Evolutionary conservation across 2,797 vertebrate species (phyloP), one percentile per base, ranked within the genome.

Genomic region (Hafferia zeledoni): DNA sequence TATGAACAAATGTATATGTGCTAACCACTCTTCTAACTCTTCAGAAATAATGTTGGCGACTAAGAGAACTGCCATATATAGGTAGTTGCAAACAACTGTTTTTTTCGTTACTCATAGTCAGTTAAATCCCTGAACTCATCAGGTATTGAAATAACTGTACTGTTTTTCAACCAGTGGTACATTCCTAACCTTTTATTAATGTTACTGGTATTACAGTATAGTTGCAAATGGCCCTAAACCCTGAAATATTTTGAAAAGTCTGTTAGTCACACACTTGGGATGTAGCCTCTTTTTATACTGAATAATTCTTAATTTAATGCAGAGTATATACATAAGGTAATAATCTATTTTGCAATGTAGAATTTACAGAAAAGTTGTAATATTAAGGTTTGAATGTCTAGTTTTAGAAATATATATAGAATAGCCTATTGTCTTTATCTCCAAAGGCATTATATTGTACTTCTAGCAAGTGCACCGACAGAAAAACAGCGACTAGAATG

Each of bases 401-500:
- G 90, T 94, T 94, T 93, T 92, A 92, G 97, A 90, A 96, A 92
- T 37, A 89, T 83, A 92, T 97, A 94, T 98, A 96, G 97, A 97
- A 97, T 97, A 97, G 97, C 96, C 35, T 98, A 97, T 98, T 98
- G 97, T 99, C 97, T 98, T 98, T 98, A 97, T 98, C 98, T 99
- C 98, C 98, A 97, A 98, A 99, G 99, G 98, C 98, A 99, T 99
- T 99, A 98, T 98, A 98, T 99, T 98, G 98, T 99, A 97, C 98
- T 99, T 98, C 98, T 98, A 97, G 98, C 98, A 96, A 98, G 98
- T 11, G 98, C 98, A 79, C 98, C 98, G 78, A 98, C 98, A 93
- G 98, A 99, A 98, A 98, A 98, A 95, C 98, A 99, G 97, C 98
- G 98, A 94, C 97, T 98, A 63, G 98, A 99, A 96, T 99, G 99